These are phyloP conservation scores for Heliornis fulica DNA, from an alignment of 2,113 vertebrate species.

Conservation along the genomic window DNA sequence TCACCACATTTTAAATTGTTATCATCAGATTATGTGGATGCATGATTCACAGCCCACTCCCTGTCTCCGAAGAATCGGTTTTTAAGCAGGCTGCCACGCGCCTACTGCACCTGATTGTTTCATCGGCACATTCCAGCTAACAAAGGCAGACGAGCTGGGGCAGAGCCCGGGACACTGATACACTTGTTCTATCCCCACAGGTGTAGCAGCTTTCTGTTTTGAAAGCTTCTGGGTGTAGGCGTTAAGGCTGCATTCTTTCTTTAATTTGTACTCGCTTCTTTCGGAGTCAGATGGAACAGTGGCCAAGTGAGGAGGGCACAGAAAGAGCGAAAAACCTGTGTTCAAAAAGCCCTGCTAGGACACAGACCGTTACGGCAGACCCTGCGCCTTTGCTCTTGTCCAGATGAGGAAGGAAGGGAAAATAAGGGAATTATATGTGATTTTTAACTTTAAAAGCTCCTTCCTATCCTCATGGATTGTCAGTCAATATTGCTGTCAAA, in stretches of 20 bases:
- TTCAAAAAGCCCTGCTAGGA: background rate
- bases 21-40: constrained; percentile 73
- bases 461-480: background rate
- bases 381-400: background rate
- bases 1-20: constrained; percentile 71
- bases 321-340: background rate
- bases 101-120: constrained; percentile 96
- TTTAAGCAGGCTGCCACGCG: constrained; percentile 91
- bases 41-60: constrained; percentile 76
- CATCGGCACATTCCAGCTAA: constrained; percentile 88
- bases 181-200: constrained; percentile 96
- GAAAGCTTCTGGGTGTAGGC: constrained; percentile 77
- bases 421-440: fast-evolving
- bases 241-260: constrained; percentile 74
- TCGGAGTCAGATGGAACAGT: constrained; percentile 50
- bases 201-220: constrained; percentile 87
- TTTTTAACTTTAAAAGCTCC: background rate
- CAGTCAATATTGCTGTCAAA: background rate
- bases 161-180: constrained; percentile 89
- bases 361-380: background rate
- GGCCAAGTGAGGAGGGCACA: constrained; percentile 44
- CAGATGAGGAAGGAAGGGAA: background rate
- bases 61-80: constrained; percentile 74
- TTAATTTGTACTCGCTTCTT: constrained; percentile 67
- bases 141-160: constrained; percentile 81